Base-by-base conservation (phyloP, 2,797 vertebrate genomes). In the Orientallactaga sibirica region DNA sequence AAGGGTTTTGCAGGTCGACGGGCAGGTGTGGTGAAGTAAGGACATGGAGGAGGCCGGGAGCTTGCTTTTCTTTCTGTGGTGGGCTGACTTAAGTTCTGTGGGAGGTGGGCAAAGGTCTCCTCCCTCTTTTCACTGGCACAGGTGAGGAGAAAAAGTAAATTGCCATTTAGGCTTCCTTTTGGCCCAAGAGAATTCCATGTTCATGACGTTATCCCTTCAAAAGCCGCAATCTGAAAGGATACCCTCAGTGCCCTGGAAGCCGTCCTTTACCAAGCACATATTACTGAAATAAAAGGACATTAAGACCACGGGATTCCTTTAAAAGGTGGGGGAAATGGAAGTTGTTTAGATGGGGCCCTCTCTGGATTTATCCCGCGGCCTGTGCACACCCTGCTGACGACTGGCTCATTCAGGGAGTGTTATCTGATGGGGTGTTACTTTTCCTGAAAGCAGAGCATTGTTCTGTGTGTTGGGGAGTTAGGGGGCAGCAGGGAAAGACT, bases 341-440 rank as follows among this genome's bases (percentile, higher is more conserved):
- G 81, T 91, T 88, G 74, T 95, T 91, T 33, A 71, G 27, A 68
- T 22, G 25, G 71, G 68, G 19, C 14, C 74, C 82, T 88, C 61
- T 95, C 89, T 24, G 81, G 82, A 71, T 92, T 86, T 76, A 82
- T 86, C 25, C 58, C 79, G 55, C 91, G 80, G 68, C 88, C 71
- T 92, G 92, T 77, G 43, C 80, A n/a, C 18, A 9, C 75, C 55
- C 2, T 58, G 18, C 58, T 87, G 43, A 18, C 62, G 24, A 81
- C 43, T 71, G 86, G 78, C 70, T 94, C 48, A 5, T 84, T 94
- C 68, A 55, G 68, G 48, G 71, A 24, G 37, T 89, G 68, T 93
- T 96, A 94, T 95, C 96, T 95, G 94, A 94, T 96, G 87, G 87
- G 68, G 66, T 16, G 93, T 88, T 80, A 62, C 94, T 97, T 97